phyloP scores from a whole-genome alignment of 2,888 invertebrate genomes.

The Amiota minor region DNA sequence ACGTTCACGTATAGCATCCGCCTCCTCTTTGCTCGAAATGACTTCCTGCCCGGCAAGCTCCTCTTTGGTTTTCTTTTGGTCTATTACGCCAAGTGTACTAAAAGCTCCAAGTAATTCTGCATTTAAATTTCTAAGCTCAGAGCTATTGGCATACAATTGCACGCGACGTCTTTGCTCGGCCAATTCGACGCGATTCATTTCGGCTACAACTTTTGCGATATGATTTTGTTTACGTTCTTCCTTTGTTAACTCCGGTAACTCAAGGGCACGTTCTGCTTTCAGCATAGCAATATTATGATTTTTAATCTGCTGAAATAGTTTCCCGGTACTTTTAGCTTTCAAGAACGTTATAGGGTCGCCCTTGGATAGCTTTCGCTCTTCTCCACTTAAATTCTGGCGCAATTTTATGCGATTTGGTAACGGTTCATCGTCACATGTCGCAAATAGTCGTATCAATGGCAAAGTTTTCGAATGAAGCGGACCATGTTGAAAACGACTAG shows the following conservation, averaged over 20 bases:
- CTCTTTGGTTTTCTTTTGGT: background rate
- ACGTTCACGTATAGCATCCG: background rate
- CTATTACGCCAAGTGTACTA: background rate
- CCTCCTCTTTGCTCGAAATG: background rate
- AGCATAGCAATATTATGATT: background rate
- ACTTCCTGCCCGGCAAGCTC: background rate
- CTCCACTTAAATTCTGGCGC: no score
- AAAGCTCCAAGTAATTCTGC: background rate
- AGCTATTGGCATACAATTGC: background rate
- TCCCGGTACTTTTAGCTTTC: no score
- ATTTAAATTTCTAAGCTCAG: background rate
- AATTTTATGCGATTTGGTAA: background rate
- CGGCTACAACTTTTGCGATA: background rate
- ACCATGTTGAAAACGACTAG: no score
- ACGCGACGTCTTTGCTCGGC: background rate
- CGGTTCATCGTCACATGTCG: constrained; percentile 7
- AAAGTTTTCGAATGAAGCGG: background rate
- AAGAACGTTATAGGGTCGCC: background rate
- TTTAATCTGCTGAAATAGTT: background rate
- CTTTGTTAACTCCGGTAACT: background rate
- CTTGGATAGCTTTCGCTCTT: background rate
- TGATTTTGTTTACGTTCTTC: background rate
- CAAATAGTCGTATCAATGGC: background rate
- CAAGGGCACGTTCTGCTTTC: background rate
- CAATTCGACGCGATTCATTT: background rate